Conservation (phyloP, 2,797 vertebrate species). For the Tangara arthus region DNA sequence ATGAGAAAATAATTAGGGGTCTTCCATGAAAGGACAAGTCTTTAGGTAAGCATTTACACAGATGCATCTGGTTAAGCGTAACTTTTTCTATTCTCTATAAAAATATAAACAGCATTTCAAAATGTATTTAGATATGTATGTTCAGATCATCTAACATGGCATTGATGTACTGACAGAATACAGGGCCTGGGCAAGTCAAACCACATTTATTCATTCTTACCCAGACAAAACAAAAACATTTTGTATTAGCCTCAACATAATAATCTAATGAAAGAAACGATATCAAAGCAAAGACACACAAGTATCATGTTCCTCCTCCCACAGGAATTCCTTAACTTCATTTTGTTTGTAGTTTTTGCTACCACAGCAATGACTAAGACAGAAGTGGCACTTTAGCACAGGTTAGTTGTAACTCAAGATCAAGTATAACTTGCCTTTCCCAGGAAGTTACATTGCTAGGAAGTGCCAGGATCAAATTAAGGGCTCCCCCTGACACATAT, state of each 20-base stretch:
- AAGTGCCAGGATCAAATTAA: not conserved
- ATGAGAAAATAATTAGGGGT: slow-evolving; percentile 32
- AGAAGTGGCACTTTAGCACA: not conserved
- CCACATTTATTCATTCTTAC: not conserved
- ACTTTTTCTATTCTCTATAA: slow-evolving; percentile 69
- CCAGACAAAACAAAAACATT: not conserved
- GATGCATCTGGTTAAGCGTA: slow-evolving; percentile 42
- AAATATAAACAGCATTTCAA: slow-evolving; percentile 68
- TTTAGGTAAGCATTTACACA: slow-evolving; percentile 41
- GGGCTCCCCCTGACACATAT: not conserved
- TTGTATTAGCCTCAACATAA: not conserved
- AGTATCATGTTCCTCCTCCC: not conserved
- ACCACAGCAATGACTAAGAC: not conserved
- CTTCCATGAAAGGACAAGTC: slow-evolving; percentile 29
- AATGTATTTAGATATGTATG: not conserved
- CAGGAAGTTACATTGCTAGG: not conserved
- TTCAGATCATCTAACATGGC: slow-evolving; percentile 51
- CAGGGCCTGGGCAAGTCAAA: not conserved
- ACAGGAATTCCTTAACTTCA: not conserved
- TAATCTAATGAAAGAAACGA: not conserved
- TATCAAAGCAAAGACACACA: not conserved
- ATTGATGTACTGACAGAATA: slow-evolving; percentile 5
- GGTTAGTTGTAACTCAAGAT: not conserved
- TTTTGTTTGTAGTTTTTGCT: not conserved
- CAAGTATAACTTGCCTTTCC: not conserved